Evolutionary conservation across 2,888 invertebrate species (phyloP).

Genomic region (Smittia aterrima): DNA sequence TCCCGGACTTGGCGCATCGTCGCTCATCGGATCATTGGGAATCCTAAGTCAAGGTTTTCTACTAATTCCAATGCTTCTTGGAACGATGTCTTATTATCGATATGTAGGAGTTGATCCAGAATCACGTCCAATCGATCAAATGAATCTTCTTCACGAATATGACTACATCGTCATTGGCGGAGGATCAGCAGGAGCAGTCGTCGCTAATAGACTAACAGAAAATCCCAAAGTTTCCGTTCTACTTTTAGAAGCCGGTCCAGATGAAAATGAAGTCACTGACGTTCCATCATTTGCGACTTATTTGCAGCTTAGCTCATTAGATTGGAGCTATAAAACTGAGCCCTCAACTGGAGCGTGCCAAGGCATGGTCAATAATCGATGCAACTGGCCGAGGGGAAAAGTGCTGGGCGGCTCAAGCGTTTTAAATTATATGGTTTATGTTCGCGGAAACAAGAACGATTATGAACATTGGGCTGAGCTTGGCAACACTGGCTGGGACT

Average conservation of each 20-base stretch:
- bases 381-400: conserved; percentile 80
- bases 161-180: conserved; percentile 83
- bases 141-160: conserved; percentile 68
- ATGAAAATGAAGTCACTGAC: conserved; percentile 84
- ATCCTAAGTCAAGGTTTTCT: conserved; percentile 75
- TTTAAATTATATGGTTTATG: conserved; percentile 88
- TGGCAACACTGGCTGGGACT: conserved; percentile 89
- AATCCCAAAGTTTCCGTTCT: conserved; percentile 73
- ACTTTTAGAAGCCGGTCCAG: conserved; percentile 79
- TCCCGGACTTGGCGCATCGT: conserved; percentile 71
- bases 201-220: conserved; percentile 78
- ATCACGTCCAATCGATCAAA: conserved; percentile 68
- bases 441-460: conserved; percentile 78
- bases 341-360: conserved; percentile 77
- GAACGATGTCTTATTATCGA: conserved; percentile 76
- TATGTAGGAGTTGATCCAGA: conserved; percentile 81
- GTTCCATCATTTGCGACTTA: conserved; percentile 85
- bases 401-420: conserved; percentile 86
- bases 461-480: conserved; percentile 85
- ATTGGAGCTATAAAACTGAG: conserved; percentile 89
- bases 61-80: conserved; percentile 79
- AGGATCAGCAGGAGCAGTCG: conserved; percentile 86
- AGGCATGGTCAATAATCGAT: conserved; percentile 76
- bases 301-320: conserved; percentile 78
- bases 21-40: conserved; percentile 72